Percentiles rank a stretch among this genome's conserved stretches.
Evolutionary conservation across 2,888 invertebrate species (phyloP).

Genomic region (Chydorus sphaericus): DNA sequence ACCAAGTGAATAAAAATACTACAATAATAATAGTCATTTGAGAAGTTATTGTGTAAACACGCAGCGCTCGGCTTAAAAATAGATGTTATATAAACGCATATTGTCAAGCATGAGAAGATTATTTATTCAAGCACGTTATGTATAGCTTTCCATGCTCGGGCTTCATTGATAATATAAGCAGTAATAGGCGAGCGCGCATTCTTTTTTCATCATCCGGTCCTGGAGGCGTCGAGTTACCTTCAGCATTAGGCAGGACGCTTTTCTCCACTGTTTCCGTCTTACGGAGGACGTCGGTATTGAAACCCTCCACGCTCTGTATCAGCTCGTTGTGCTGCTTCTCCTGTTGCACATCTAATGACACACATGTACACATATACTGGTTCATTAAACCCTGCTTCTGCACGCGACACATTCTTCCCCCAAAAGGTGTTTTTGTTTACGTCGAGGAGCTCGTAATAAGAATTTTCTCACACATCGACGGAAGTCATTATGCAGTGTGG

Average conservation of each 20-base stretch:
- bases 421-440: too few species aligned
- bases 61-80: too few species aligned
- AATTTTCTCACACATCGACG: too few species aligned
- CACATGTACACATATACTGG: too few species aligned
- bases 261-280: constrained; percentile 69
- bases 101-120: too few species aligned
- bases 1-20: neutral
- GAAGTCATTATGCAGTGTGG: too few species aligned
- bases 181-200: constrained; percentile 2
- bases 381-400: too few species aligned
- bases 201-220: neutral
- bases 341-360: constrained; percentile 45
- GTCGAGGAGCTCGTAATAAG: too few species aligned
- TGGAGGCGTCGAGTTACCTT: constrained; percentile 45
- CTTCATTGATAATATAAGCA: too few species aligned
- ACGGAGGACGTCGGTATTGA: constrained; percentile 57
- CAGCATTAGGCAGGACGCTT: constrained; percentile 63
- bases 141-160: too few species aligned
- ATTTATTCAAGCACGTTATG: constrained; percentile 5
- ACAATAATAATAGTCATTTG: neutral
- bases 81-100: too few species aligned
- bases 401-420: neutral
- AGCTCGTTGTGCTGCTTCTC: constrained; percentile 61
- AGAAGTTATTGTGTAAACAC: too few species aligned
- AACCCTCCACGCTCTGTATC: constrained; percentile 57